A percentile compares a stretch with the other conserved stretches of the same genome.
Evolutionary conservation across 2,113 vertebrate species (phyloP).

Genomic region (Rhagologus leucostigma): DNA sequence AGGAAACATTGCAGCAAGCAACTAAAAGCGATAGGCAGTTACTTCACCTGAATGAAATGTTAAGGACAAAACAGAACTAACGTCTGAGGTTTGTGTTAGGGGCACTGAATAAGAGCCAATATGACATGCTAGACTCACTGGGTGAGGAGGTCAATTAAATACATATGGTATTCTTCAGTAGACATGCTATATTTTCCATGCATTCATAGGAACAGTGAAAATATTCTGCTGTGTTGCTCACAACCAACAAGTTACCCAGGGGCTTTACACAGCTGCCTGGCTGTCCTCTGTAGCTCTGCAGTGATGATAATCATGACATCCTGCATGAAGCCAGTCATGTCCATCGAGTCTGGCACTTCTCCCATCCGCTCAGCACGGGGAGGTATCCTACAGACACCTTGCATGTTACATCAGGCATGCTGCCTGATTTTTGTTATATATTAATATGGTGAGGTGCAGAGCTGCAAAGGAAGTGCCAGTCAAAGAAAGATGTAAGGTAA

Average conservation of each 20-base stretch:
- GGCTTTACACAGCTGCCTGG: not conserved
- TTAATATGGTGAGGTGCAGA: not conserved
- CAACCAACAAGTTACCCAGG: not conserved
- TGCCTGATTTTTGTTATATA: not conserved
- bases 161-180: not conserved
- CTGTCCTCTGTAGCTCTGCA: not conserved
- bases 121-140: not conserved
- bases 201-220: not conserved
- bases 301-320: not conserved
- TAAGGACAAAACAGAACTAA: not conserved
- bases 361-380: not conserved
- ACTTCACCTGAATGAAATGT: not conserved
- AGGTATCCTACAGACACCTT: not conserved
- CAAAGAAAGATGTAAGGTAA: not conserved
- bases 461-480: not conserved
- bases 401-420: not conserved
- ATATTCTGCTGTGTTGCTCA: not conserved
- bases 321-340: not conserved
- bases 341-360: not conserved
- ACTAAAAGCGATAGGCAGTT: not conserved
- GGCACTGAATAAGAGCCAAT: not conserved
- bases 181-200: not conserved
- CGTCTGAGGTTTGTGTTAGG: not conserved
- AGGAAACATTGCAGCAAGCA: not conserved
- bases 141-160: not conserved